Base-by-base conservation (phyloP, 2,797 vertebrate genomes). In the Ispidina picta region DNA sequence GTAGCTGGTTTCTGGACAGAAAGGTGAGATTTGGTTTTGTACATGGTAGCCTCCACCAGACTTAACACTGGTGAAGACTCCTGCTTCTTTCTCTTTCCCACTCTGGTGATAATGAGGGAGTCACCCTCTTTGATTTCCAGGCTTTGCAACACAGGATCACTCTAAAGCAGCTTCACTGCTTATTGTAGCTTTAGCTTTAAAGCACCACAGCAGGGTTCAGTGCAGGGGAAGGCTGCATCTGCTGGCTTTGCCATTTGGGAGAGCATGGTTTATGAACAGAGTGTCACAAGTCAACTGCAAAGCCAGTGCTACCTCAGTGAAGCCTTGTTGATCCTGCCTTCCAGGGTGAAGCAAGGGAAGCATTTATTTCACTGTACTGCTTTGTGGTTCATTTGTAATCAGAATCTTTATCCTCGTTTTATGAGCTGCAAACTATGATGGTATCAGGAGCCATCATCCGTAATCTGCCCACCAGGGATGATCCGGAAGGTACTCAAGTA, bases 241-340 rank as follows among this genome's bases (percentile, higher is more conserved):
- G 72, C 72, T 85, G 74, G 75, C 88, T 82, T 74, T 91, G 81
- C 90, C n/a, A 3, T 76, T 90, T 94, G 60, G 78, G 83, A 76
- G 70, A 86, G 64, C 77, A n/a, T 5, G 1, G 70, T 86, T 89
- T 82, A 43, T 56, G 49, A 33, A 29, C 23, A 4, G 60, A 37
- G 26, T 51, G 71, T 89, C 74, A 58, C 68, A 79, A 76, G 81
- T 93, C 86, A 79, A 74, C 86, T 76, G 77, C 71, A 90, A 63
- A 91, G 74, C 63, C 68, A 52, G 22, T 2, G 2, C 86, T 81
- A 15, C 46, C 71, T 28, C 72, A n/a, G 85, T 13, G 73, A 70
- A 91, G 80, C 86, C 77, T 51, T 37, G 80, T 33, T 89, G 93
- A 89, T 86, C 80, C 59, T 93, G 80, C 93, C 85, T 92, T 86